Conservation (phyloP, 2,113 vertebrate genomes). For the Brachyhypopomus occidentalis region DNA sequence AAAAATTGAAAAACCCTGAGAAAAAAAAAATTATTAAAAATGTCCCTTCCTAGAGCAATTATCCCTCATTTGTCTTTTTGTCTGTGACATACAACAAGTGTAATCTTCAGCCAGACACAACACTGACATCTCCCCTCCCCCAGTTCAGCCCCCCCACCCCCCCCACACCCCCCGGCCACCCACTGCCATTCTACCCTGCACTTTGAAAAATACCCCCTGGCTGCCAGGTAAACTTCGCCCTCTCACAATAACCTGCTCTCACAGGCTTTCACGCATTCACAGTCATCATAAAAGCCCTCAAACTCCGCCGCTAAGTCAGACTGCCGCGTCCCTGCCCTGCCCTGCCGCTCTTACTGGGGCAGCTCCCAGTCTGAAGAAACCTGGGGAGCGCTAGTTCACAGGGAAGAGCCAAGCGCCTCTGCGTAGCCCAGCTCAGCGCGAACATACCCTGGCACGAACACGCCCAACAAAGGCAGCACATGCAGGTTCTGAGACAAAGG, state of each 20-base stretch:
- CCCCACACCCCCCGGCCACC: slow-evolving; percentile 32
- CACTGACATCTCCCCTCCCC: slow-evolving; percentile 60
- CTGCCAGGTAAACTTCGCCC: slow-evolving; percentile 66
- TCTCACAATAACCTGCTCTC: slow-evolving; percentile 32
- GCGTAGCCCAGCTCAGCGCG: background rate
- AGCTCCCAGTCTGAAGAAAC: background rate
- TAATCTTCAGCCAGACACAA: slow-evolving; percentile 75
- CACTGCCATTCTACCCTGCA: slow-evolving; percentile 61
- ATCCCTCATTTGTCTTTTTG: slow-evolving; percentile 16
- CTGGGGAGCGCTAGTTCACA: background rate
- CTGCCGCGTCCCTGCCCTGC: background rate
- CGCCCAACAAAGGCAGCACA: slow-evolving; percentile 20
- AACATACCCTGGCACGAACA: slow-evolving; percentile 30
- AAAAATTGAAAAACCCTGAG: background rate
- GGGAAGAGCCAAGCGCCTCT: background rate
- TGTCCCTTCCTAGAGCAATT: background rate
- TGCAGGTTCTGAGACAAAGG: slow-evolving; percentile 39
- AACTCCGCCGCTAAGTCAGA: slow-evolving; percentile 18
- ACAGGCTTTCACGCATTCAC: background rate
- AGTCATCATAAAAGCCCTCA: slow-evolving; percentile 21
- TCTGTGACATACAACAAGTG: slow-evolving; percentile 68
- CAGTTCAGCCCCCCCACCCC: slow-evolving; percentile 7
- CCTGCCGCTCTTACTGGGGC: slow-evolving; percentile 5
- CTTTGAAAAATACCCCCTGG: slow-evolving; percentile 69
- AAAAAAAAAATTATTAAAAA: background rate